Percentiles rank a stretch among this genome's conserved stretches.
These are phyloP conservation scores for Pandemis heparana DNA, from an alignment of 2,888 invertebrate genomes.

Conservation along the genomic window DNA sequence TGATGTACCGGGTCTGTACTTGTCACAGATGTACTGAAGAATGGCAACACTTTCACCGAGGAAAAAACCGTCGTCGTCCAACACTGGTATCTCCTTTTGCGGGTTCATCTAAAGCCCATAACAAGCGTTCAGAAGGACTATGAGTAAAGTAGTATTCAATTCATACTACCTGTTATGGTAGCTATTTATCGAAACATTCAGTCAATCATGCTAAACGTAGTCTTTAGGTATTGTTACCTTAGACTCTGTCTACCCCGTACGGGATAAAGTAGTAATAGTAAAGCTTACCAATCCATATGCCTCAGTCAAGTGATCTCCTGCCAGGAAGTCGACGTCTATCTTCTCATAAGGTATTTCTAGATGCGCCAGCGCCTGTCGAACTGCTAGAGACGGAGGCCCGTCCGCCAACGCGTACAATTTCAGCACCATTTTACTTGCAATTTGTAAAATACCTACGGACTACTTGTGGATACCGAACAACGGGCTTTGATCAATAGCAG, in stretches of 20 bases:
- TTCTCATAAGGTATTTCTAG: not conserved
- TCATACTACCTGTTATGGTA: too few relatives aligned
- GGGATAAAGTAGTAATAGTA: too few relatives aligned
- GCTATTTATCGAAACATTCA: too few relatives aligned
- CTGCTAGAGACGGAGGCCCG: not conserved
- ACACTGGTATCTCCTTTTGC: constrained; percentile 91
- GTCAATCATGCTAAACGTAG: too few relatives aligned
- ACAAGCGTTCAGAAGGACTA: not conserved
- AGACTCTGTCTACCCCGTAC: too few relatives aligned
- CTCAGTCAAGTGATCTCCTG: constrained; percentile 1
- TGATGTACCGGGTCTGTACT: constrained; percentile 87
- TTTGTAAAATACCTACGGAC: not conserved
- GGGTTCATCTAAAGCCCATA: constrained; percentile 89
- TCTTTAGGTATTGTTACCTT: too few relatives aligned
- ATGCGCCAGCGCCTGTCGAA: not conserved
- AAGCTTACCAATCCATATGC: not conserved
- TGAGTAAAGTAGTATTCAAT: too few relatives aligned
- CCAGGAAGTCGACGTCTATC: not conserved
- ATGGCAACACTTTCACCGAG: constrained; percentile 91
- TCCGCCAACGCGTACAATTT: not conserved
- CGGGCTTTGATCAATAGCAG: not conserved
- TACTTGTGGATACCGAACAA: not conserved
- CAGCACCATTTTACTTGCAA: not conserved
- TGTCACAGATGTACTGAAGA: constrained; percentile 91
- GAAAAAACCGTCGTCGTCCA: constrained; percentile 92